Base-by-base conservation (phyloP, 1,140 invertebrate genomes). In the Phocides pigmalion region DNA sequence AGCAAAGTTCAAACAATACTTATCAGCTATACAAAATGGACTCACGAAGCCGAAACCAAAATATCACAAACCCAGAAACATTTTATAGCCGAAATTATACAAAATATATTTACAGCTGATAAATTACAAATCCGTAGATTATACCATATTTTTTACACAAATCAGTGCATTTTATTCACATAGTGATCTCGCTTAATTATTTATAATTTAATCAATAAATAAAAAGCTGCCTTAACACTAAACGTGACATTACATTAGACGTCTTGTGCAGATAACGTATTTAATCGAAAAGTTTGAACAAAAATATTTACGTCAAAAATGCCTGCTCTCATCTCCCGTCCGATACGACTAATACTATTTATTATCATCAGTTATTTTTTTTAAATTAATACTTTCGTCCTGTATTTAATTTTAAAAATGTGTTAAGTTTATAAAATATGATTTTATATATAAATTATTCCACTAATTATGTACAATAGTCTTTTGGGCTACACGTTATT, bases 391-490 rank as follows among this genome's bases (percentile, higher is more conserved):
- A 84, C 72, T 84, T 80, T 74, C 63, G 62, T 79, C 77, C 78
- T 83, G 81, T 84, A 79, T 56, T 83, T 72, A 68, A 61, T 63
- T 50, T 66, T 71, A 64, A 76, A 84, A 82, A 86, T 74, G 82
- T 74, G 74, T 81, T 83, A 81, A 63, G 72, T 62, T 74, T 87
- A 84, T 56, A 78, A 76, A 82, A 83, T 84, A 87, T 80, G 69
- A 49, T 61, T 61, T 44, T 61, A 49, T 76, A 80, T 81, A 84
- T 82, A 82, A 83, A 82, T 82, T 87, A 87, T 81, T 49, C 67
- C 72, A 68, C 79, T 89, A 84, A 47, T 37, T 61, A 88, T 90
- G 70, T 87, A 90, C 87, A 90, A 88, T 87, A 90, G 74, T 87
- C 77, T 77, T 84, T 81, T 72, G 68, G 76, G 79, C 80, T 84